Conservation (phyloP, 1,140 invertebrate genomes). For the Samia ricini region DNA sequence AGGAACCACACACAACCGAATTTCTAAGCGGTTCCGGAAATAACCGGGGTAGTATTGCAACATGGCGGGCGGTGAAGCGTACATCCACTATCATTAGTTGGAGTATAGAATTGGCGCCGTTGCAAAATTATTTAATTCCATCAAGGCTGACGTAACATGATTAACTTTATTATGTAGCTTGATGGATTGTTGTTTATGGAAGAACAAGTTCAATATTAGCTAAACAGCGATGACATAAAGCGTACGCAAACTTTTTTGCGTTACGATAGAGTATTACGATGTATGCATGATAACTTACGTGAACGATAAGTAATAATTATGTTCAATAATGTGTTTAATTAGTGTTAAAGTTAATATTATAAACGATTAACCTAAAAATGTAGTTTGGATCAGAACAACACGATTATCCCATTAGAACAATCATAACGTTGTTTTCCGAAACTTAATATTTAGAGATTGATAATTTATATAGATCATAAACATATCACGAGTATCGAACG, state of each 20-base stretch:
- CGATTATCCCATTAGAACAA: too few relatives aligned
- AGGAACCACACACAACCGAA: constrained; percentile 28
- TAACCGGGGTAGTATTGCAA: constrained; percentile 35
- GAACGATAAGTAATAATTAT: too few relatives aligned
- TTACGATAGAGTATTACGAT: too few relatives aligned
- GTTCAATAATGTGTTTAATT: too few relatives aligned
- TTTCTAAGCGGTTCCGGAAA: constrained; percentile 50
- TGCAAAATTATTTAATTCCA: constrained; percentile 28
- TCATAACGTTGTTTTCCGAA: background rate
- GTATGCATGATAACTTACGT: too few relatives aligned
- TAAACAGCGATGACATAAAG: background rate
- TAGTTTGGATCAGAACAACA: too few relatives aligned
- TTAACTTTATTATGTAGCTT: background rate
- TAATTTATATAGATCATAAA: too few relatives aligned
- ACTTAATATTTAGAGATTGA: too few relatives aligned
- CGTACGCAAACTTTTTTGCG: too few relatives aligned
- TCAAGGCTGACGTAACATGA: constrained; percentile 14
- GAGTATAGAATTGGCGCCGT: constrained; percentile 10
- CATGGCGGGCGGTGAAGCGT: constrained; percentile 37
- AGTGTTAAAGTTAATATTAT: too few relatives aligned
- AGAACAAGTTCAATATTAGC: background rate
- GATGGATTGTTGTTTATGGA: background rate
- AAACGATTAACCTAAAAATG: too few relatives aligned
- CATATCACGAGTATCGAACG: background rate
- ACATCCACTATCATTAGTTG: constrained; percentile 39